Evolutionary conservation across 2,888 invertebrate species (phyloP).

Genomic region (Cyrtodaria siliqua): DNA sequence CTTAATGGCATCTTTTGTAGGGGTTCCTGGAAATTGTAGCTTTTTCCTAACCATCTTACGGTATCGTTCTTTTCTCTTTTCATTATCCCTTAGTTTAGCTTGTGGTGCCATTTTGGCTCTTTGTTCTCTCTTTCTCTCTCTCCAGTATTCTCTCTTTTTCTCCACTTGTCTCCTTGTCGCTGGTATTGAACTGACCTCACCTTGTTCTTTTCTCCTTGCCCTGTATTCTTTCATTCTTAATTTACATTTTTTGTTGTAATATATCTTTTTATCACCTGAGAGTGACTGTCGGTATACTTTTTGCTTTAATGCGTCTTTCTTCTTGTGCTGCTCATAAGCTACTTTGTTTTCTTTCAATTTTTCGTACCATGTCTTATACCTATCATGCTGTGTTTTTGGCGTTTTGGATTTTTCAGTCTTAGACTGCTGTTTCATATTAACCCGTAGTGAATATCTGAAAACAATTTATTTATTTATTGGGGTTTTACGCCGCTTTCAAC

Average conservation of each 20-base stretch:
- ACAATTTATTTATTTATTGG: too few species aligned
- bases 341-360: neutral
- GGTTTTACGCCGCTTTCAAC: too few species aligned
- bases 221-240: constrained; percentile 22
- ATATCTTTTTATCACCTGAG: neutral
- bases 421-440: too few species aligned
- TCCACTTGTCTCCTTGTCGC: constrained; percentile 12
- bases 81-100: neutral
- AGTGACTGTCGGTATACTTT: constrained; percentile 4
- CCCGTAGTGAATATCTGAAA: too few species aligned
- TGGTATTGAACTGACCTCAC: neutral
- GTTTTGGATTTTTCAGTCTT: neutral
- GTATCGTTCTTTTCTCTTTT: constrained; percentile 9
- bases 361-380: neutral
- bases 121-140: constrained; percentile 18
- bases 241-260: constrained; percentile 16
- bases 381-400: neutral
- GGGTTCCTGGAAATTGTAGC: too few species aligned
- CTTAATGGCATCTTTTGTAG: neutral
- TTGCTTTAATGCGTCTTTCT: neutral
- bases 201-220: constrained; percentile 1
- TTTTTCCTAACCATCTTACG: too few species aligned
- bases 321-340: constrained; percentile 13
- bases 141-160: constrained; percentile 19
- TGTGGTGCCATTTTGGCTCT: neutral